Base-by-base conservation (phyloP, 2,888 invertebrate species). In the Erannis defoliaria region DNA sequence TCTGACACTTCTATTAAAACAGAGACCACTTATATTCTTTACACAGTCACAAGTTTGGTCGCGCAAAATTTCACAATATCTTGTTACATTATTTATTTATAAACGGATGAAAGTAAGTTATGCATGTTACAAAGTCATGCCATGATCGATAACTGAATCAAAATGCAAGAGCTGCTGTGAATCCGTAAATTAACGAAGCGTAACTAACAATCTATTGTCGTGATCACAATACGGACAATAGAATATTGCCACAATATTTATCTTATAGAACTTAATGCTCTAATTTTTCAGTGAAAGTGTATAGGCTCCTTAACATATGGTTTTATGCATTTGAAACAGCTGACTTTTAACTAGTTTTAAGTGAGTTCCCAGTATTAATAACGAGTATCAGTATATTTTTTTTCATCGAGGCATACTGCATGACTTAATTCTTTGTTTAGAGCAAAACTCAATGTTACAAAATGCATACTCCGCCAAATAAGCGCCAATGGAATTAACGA, bases 141-240 rank as follows among this genome's bases (percentile, higher is more conserved):
- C 26, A 8, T 26, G 23, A 19, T 14, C n/a, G 40, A 40, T 31
- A 51, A 51, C 51, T 29, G 51, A 51, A 19, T 40, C 18, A 19
- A 40, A 40, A 51, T 51, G 40, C 51, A 51, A 51, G 19, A 37
- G 8, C 9, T 31, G 51, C 2, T 29, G 33, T n/a, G 37, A 50
- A 29, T 21, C 31, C 37, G 3, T 18, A 26, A 45, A 29, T 21
- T 26, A 45, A 29, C 35, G 35, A 55, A 37, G 12, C 45, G 45
- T 45, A 14, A 59, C 33, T 37, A 55, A 56, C 49, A 21, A 45
- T 43, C 35, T 37, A 55, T 55, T 55, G 55, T 55, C 23, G 26
- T 12, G 9, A 29, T 42, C 19, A 31, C 37, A 55, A 31, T 12
- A 29, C 40, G 18, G 31, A 42, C 19, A 6, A 21, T 43, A 31